These are phyloP conservation scores for Actinia tenebrosa DNA, from an alignment of 64 coral and sea anemone species.

Conservation along the genomic window DNA sequence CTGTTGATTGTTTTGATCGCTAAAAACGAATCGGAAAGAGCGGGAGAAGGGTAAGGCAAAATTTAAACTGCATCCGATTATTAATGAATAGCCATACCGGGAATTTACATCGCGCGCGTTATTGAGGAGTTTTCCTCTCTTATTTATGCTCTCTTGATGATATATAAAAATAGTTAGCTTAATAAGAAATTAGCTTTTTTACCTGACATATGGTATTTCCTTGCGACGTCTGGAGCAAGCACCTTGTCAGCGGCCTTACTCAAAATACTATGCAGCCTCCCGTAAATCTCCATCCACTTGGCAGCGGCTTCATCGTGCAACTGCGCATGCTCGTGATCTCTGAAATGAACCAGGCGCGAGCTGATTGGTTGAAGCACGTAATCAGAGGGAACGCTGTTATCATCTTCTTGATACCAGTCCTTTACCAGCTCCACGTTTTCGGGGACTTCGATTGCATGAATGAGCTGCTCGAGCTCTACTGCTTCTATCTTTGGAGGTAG, in stretches of 20 bases:
- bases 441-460: constrained; percentile 28
- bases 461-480: constrained; percentile 68
- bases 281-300: constrained; percentile 78
- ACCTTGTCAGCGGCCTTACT: constrained; percentile 64
- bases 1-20: too few relatives aligned
- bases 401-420: constrained; percentile 77
- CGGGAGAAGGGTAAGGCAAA: too few relatives aligned
- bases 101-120: too few relatives aligned
- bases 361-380: constrained; percentile 89
- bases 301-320: constrained; percentile 63
- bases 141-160: too few relatives aligned
- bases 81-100: too few relatives aligned
- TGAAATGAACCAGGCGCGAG: constrained; percentile 68
- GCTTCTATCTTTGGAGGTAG: constrained; percentile 71
- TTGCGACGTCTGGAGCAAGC: constrained; percentile 35
- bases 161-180: not conserved
- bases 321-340: constrained; percentile 59
- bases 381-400: constrained; percentile 72
- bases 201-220: constrained; percentile 94
- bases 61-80: too few relatives aligned
- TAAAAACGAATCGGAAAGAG: too few relatives aligned
- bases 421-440: constrained; percentile 52
- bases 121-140: too few relatives aligned
- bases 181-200: not conserved
- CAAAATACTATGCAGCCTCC: constrained; percentile 75